A percentile compares a stretch with the other conserved stretches of the same genome.
Evolutionary conservation across 30 jellyfish, hydroid and myxozoan species (phyloP).

Genomic region (Turritopsis rubra): DNA sequence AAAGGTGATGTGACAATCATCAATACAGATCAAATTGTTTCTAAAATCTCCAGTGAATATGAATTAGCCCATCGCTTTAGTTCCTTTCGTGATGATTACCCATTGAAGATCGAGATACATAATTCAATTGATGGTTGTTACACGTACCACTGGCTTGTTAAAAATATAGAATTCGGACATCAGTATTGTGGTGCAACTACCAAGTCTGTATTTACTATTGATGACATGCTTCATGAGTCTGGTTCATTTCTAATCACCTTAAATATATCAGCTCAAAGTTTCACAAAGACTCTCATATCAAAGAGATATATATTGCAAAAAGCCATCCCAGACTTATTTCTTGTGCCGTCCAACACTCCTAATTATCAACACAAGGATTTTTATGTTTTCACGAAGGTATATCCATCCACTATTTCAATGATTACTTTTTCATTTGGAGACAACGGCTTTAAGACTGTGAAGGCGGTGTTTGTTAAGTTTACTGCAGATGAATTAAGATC

Average conservation of each 20-base stretch:
- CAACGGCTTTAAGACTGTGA: background rate
- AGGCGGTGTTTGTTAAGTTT: background rate
- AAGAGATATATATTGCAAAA: background rate
- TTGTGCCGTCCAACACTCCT: background rate
- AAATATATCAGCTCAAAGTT: background rate
- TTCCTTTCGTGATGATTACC: conserved; percentile 22
- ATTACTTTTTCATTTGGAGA: conserved; percentile 21
- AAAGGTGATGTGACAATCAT: conserved; percentile 5
- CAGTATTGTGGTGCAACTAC: background rate
- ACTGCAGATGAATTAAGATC: background rate
- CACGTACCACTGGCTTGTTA: conserved; percentile 3
- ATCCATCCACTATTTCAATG: background rate
- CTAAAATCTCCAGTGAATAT: background rate
- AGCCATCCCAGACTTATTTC: background rate
- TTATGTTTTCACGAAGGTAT: background rate
- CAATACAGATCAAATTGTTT: background rate
- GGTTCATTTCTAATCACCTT: background rate
- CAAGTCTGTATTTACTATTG: background rate
- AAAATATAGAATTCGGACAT: background rate
- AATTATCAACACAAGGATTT: conserved; percentile 2
- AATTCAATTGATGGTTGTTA: conserved; percentile 1
- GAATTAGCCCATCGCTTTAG: background rate
- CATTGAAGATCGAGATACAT: conserved; percentile 3
- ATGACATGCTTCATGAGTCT: background rate
- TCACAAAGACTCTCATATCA: background rate